Evolutionary conservation across 2,888 invertebrate genomes (phyloP), one percentile per base, ranked within the genome.

Genomic region (Catonia carolina): DNA sequence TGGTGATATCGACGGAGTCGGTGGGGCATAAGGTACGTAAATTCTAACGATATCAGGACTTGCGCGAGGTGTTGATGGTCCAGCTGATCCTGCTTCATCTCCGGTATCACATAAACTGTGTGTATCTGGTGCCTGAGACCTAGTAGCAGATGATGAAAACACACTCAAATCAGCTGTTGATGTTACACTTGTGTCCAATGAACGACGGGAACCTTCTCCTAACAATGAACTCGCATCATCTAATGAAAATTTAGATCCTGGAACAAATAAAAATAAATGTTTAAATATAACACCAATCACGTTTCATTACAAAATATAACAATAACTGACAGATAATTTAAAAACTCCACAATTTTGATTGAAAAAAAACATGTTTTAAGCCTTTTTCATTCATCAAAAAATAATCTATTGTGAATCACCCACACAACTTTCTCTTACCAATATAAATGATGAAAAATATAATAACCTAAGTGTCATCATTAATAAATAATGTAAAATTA

Each of bases 141-240:
- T 77, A 10, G 84, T 85, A 67, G 83, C 82, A 58, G 78, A 78
- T 5, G 71, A 71, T 17, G 85, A 86, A 74, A 89, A 86, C 62
- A 88, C 86, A 65, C 86, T 86, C 58, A 89, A 76, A 71, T 89
- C 88, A 0, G 89, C 88, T 0, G 89, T 89, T 51, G 88, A 89
- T 27, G 89, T 89, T 53, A 89, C 86, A 66, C 87, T 87, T 18
- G 89, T 89, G 70, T 88, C 89, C 59, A 89, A 75, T 51, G 89
- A 89, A 53, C 86, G 82, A 55, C 87, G 78, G 15, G 88, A 89
- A 22, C 88, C 86, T 59, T 79, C 77, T 59, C 76, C 78, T 55
- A 84, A 70, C 60, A 81, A 76, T 27, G 87, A 87, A 66, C 81
- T 81, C 17, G 83, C 83, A 69, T 88, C 88, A 61, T 81, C 81